These are phyloP conservation scores for Paracanthobrama guichenoti DNA, from an alignment of 2,113 vertebrate species.

Conservation along the genomic window DNA sequence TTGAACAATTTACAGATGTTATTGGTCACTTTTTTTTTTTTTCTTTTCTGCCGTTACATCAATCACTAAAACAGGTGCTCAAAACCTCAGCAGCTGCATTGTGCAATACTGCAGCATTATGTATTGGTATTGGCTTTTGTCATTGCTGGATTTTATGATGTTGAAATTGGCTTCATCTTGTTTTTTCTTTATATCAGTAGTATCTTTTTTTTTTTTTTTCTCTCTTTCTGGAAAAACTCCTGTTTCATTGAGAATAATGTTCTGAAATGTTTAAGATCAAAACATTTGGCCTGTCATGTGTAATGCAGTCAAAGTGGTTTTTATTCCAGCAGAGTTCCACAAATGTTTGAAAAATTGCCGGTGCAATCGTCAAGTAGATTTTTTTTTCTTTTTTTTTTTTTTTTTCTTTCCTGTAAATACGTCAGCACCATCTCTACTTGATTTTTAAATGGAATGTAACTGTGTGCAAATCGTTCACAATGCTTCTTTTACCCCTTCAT, in stretches of 20 bases:
- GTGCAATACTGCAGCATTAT: slow-evolving; percentile 78
- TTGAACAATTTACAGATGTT: slow-evolving; percentile 23
- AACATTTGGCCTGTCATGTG: slow-evolving; percentile 94
- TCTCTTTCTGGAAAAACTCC: slow-evolving; percentile 71
- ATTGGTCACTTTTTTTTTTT: slow-evolving; percentile 57
- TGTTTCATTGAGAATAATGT: slow-evolving; percentile 90
- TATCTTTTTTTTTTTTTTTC: slow-evolving; percentile 92
- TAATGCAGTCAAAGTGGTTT: slow-evolving; percentile 56
- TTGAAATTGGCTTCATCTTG: slow-evolving; percentile 97
- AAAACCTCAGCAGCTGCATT: slow-evolving; percentile 86
- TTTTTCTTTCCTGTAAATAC: slow-evolving; percentile 90
- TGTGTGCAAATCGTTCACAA: slow-evolving; percentile 89
- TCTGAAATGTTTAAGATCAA: slow-evolving; percentile 89
- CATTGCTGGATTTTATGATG: slow-evolving; percentile 93
- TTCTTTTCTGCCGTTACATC: slow-evolving; percentile 6
- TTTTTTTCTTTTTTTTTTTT: slow-evolving; percentile 75
- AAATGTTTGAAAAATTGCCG: slow-evolving; percentile 48
- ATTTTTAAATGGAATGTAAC: slow-evolving; percentile 94
- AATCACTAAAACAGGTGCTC: slow-evolving; percentile 83
- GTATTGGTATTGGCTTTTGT: slow-evolving; percentile 99
- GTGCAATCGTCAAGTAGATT: slow-evolving; percentile 81
- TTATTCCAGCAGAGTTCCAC: slow-evolving; percentile 48
- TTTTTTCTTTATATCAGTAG: slow-evolving; percentile 96
- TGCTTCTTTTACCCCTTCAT: slow-evolving; percentile 87
- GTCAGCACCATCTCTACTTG: slow-evolving; percentile 89